Conservation (phyloP, 2,888 invertebrate genomes). For the Spilosoma lubricipeda region DNA sequence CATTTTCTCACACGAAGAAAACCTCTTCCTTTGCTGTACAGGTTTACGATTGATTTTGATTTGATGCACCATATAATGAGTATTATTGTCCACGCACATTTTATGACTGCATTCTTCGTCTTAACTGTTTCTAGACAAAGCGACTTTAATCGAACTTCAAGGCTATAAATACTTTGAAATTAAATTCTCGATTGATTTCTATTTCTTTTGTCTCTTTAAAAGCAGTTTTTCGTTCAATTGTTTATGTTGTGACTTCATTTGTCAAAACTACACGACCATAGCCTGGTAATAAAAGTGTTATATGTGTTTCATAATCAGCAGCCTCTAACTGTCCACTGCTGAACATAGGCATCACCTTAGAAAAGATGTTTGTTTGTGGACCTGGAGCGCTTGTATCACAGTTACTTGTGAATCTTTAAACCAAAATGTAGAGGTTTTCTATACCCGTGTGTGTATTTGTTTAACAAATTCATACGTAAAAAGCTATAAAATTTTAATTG, state of each 20-base stretch:
- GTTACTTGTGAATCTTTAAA: background rate
- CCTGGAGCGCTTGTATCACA: too few relatives aligned
- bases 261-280: too few relatives aligned
- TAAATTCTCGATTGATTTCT: background rate
- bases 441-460: background rate
- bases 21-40: background rate
- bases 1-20: background rate
- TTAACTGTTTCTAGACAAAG: background rate
- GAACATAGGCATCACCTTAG: too few relatives aligned
- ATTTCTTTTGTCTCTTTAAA: background rate
- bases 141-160: background rate
- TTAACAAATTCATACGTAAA: background rate
- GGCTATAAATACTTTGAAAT: background rate
- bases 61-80: background rate
- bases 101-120: conserved; percentile 1
- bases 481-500: background rate
- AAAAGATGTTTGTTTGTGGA: too few relatives aligned
- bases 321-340: too few relatives aligned
- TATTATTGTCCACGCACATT: background rate
- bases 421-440: background rate
- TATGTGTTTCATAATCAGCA: too few relatives aligned
- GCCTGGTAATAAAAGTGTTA: too few relatives aligned
- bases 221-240: background rate
- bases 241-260: background rate
- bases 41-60: background rate